Percentiles rank a stretch among this genome's conserved stretches.
These are phyloP conservation scores for Epicampocera succincta DNA, from an alignment of 2,888 invertebrate genomes.

Conservation along the genomic window DNA sequence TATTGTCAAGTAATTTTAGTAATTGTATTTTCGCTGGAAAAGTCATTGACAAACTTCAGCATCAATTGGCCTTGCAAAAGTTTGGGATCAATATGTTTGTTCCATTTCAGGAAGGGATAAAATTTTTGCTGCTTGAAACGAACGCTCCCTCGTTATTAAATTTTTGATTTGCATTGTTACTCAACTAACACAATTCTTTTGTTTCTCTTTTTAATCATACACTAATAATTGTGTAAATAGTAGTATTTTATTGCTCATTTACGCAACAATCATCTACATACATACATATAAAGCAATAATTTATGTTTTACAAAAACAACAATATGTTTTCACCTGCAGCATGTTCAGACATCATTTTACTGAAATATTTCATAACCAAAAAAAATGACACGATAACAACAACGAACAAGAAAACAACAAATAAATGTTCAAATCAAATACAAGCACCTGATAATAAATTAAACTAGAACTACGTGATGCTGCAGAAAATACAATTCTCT, in stretches of 20 bases:
- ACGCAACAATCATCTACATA: not conserved
- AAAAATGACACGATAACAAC: slow-evolving; percentile 7
- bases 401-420: slow-evolving; percentile 10
- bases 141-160: no score
- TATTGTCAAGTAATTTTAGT: no score
- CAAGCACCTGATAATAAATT: slow-evolving; percentile 65
- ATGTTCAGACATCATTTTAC: slow-evolving; percentile 29
- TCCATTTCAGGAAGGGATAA: no score
- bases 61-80: no score
- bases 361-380: slow-evolving; percentile 1
- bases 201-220: not conserved
- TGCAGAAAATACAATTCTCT: slow-evolving; percentile 23
- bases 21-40: no score
- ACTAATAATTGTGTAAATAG: slow-evolving; percentile 9
- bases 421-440: slow-evolving; percentile 52
- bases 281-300: slow-evolving; percentile 32
- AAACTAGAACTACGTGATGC: slow-evolving; percentile 63
- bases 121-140: no score
- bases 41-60: no score
- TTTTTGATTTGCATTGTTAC: no score
- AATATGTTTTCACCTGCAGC: slow-evolving; percentile 13
- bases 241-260: slow-evolving; percentile 3
- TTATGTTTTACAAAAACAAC: slow-evolving; percentile 7
- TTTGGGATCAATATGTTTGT: no score
- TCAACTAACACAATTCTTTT: no score